Conservation (phyloP, 2,797 vertebrate genomes). For the Galaxias olidus region DNA sequence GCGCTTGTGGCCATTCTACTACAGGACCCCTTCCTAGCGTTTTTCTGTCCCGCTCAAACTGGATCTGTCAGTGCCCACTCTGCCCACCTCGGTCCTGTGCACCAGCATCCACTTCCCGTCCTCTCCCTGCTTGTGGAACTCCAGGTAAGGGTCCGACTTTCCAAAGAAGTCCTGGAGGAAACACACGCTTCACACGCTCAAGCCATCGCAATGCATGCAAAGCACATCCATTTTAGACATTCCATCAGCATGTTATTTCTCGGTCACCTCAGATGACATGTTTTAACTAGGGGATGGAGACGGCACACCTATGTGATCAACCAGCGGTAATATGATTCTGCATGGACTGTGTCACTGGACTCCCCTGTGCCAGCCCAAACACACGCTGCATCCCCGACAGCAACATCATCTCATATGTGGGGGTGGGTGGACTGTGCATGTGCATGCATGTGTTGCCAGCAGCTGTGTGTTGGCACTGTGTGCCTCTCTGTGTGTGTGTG, state of each 20-base stretch:
- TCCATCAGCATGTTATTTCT: too few species aligned
- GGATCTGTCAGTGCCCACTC: background rate
- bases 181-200: slow-evolving; percentile 15
- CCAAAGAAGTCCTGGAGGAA: slow-evolving; percentile 91
- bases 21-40: too few species aligned
- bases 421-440: slow-evolving; percentile 31
- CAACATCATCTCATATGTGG: slow-evolving; percentile 12
- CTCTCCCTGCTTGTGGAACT: slow-evolving; percentile 93
- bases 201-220: background rate
- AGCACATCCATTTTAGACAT: background rate
- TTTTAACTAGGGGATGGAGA: too few species aligned
- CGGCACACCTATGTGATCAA: too few species aligned
- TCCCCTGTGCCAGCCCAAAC: too few species aligned
- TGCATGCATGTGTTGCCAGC: slow-evolving; percentile 26
- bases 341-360: too few species aligned
- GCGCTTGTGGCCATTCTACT: too few species aligned
- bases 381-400: too few species aligned
- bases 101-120: slow-evolving; percentile 98
- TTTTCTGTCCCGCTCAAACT: too few species aligned
- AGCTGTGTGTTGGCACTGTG: slow-evolving; percentile 10
- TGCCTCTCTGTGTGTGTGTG: background rate
- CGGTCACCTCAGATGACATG: too few species aligned
- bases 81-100: slow-evolving; percentile 82
- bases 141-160: slow-evolving; percentile 97
- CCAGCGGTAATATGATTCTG: too few species aligned